Percentiles rank a stretch among this genome's conserved stretches.
Evolutionary conservation across 2,113 vertebrate genomes (phyloP).

Genomic region (Lucifuga dentata): DNA sequence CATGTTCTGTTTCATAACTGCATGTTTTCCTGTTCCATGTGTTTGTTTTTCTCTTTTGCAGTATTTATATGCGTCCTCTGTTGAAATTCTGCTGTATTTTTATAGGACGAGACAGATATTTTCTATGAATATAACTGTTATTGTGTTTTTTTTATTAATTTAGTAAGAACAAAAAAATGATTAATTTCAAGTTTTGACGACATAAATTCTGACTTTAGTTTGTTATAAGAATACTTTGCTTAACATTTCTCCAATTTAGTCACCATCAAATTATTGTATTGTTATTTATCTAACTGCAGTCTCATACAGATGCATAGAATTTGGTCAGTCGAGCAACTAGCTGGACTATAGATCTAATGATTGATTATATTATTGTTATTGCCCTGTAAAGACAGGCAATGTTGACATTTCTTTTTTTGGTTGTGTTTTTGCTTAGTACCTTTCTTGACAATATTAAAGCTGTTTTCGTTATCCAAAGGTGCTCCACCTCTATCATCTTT

Average conservation of each 20-base stretch:
- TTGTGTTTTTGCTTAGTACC: conserved; percentile 63
- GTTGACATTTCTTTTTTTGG: conserved; percentile 54
- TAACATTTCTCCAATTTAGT: no score
- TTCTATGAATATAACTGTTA: background rate
- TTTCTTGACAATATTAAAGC: conserved; percentile 81
- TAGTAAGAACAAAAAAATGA: no score
- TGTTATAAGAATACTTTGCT: no score
- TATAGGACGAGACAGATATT: no score
- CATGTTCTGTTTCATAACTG: conserved; percentile 37
- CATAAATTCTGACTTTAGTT: no score
- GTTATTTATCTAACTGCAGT: background rate
- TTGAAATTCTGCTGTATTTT: background rate
- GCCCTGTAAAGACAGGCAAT: conserved; percentile 47
- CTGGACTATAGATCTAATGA: conserved; percentile 9
- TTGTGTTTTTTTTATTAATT: background rate
- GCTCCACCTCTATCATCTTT: conserved; percentile 95
- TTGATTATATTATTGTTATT: conserved; percentile 62
- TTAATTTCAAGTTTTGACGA: no score
- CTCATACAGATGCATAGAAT: background rate
- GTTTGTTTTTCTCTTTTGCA: conserved; percentile 12
- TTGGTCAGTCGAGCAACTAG: background rate
- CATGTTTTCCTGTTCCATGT: no score
- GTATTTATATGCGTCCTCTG: background rate
- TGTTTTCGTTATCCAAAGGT: conserved; percentile 89
- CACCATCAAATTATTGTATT: no score